Base-by-base conservation (phyloP, 2,888 invertebrate genomes). In the Polyommatus icarus region DNA sequence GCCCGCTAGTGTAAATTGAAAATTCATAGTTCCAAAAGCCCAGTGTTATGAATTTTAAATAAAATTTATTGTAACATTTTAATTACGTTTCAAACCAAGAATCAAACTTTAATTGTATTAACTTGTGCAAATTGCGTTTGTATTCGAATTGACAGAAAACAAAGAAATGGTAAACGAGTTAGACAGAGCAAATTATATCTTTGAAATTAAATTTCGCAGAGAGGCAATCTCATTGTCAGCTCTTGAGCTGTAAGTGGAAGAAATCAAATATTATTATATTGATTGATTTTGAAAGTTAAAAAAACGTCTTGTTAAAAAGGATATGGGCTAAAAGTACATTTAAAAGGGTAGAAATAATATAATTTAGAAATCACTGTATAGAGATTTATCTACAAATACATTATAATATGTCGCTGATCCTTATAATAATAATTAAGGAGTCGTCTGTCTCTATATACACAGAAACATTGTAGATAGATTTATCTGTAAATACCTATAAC, bases 91-190 rank as follows among this genome's bases (percentile, higher is more conserved):
- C 67, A 79, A 76, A 78, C 77, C 71, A 72, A 29, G 20, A 54
- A 78, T 76, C 59, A 18, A 73, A 75, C 54, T 75, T 54, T n/a
- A 75, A 75, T 75, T 75, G 75, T 54, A 29, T 73, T 75, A 75
- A 50, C 29, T 50, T 15, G 67, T 18, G 18, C 18, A 67, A 67
- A 67, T 67, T 29, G 61, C 12, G 12, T 29, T 67, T 29, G 12
- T 50, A 75, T 75, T 75, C 7, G 50, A 75, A 75, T 24, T 7
- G 50, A 75, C 54, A 18, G 29, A 7, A 6, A 4, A 75, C 54
- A 54, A 54, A 32, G 75, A 75, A 54, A 50, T 50, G 7, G 54
- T 75, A 54, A 54, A 10, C 46, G 75, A 29, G 54, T 75, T 75
- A 73, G 50, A 54, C 75, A 24, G 54, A 8, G 24, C 50, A 54